phyloP scores from a whole-genome alignment of 1,140 invertebrate species.

The Neelides sp. region DNA sequence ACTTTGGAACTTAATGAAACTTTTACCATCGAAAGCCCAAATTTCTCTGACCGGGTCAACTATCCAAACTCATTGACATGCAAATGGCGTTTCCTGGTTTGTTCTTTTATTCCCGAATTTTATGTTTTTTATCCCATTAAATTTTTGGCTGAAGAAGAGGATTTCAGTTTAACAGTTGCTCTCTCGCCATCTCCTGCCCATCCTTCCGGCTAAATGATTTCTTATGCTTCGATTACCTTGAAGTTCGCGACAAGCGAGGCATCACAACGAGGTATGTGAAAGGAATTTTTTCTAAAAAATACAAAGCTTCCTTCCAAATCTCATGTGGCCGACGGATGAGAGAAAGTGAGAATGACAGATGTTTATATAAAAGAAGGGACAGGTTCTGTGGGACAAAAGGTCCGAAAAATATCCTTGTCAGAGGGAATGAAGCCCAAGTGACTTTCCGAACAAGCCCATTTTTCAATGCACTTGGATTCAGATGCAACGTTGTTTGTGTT shows the following conservation, averaged over 20 bases:
- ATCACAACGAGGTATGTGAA: slow-evolving; percentile 9
- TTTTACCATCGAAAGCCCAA: slow-evolving; percentile 22
- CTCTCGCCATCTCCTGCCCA: slow-evolving; percentile 10
- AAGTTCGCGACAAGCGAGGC: slow-evolving; percentile 20
- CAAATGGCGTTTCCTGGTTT: slow-evolving; percentile 23
- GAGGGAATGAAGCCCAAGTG: slow-evolving; percentile 9
- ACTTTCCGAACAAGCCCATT: slow-evolving; percentile 20
- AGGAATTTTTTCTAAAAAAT: not conserved
- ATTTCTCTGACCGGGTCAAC: slow-evolving; percentile 15
- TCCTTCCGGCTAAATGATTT: slow-evolving; percentile 24
- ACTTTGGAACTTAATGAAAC: slow-evolving; percentile 5
- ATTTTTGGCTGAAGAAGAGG: not conserved
- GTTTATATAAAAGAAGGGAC: no score
- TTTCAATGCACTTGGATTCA: slow-evolving; percentile 19
- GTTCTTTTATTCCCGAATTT: not conserved
- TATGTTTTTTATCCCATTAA: not conserved
- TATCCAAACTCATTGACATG: slow-evolving; percentile 13
- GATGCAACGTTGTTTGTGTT: slow-evolving; percentile 19
- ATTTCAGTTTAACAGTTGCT: slow-evolving; percentile 1
- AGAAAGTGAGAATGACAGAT: no score
- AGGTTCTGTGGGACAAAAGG: slow-evolving; percentile 25
- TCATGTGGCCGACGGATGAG: no score
- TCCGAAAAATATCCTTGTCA: not conserved
- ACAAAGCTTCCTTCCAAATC: not conserved
- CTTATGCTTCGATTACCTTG: slow-evolving; percentile 27